phyloP scores from a whole-genome alignment of 2,888 invertebrate genomes.

The Mystacides longicornis region DNA sequence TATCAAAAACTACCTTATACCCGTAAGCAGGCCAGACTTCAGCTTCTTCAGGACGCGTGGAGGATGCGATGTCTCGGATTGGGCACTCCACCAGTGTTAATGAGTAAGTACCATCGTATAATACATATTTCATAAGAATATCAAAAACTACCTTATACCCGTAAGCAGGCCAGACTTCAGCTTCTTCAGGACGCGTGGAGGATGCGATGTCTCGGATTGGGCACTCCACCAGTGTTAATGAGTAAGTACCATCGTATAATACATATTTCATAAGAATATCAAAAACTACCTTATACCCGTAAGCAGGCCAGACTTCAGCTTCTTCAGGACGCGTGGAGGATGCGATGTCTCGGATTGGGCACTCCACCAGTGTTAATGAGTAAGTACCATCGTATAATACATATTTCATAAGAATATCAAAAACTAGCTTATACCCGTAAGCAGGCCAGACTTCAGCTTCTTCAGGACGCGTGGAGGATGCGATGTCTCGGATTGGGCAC shows the following conservation, averaged over 20 bases:
- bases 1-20: too few species aligned
- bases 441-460: constrained; percentile 52
- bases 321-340: constrained; percentile 83
- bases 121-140: background rate
- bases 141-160: too few species aligned
- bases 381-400: constrained; percentile 26
- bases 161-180: constrained; percentile 71
- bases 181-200: constrained; percentile 84
- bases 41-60: constrained; percentile 84
- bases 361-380: constrained; percentile 54
- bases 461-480: constrained; percentile 89
- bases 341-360: constrained; percentile 72
- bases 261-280: background rate
- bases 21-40: constrained; percentile 70
- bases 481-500: constrained; percentile 68
- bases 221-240: constrained; percentile 53
- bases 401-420: background rate
- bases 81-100: constrained; percentile 52
- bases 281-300: too few species aligned
- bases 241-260: constrained; percentile 33
- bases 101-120: constrained; percentile 36
- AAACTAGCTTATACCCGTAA: too few species aligned
- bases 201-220: constrained; percentile 74
- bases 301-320: constrained; percentile 72
- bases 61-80: constrained; percentile 77